Percentiles rank a stretch among this genome's conserved stretches.
Conservation (phyloP, 2,113 vertebrate genomes). For the Donacobius atricapilla region DNA sequence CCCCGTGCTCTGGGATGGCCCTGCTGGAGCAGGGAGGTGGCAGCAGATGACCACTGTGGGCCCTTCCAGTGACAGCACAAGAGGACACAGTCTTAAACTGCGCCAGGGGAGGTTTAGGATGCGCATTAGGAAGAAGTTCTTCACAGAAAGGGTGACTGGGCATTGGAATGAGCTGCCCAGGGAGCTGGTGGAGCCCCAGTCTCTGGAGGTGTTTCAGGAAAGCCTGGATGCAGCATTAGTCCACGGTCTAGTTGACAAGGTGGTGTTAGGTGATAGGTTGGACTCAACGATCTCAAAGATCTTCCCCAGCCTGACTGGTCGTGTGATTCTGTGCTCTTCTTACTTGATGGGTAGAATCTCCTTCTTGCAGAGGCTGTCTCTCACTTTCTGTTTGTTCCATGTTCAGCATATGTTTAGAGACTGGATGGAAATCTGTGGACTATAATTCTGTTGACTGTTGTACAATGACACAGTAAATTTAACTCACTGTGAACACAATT, state of each 20-base stretch:
- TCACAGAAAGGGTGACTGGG: neutral
- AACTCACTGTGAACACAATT: neutral
- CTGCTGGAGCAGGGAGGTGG: neutral
- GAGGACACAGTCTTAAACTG: neutral
- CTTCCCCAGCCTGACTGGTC: neutral
- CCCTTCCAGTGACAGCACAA: neutral
- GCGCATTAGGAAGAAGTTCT: neutral
- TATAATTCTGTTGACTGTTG: neutral
- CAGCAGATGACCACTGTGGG: neutral
- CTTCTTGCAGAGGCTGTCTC: neutral
- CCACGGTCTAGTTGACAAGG: neutral
- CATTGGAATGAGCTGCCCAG: neutral
- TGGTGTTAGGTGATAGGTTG: neutral
- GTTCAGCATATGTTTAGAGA: neutral
- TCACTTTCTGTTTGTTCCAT: neutral
- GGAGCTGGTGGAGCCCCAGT: neutral
- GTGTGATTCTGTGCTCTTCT: neutral
- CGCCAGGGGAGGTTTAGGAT: neutral
- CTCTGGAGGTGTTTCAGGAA: neutral
- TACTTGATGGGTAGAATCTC: neutral
- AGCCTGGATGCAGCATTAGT: neutral
- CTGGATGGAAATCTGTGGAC: neutral
- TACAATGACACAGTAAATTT: neutral
- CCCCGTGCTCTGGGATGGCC: no score
- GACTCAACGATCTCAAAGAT: no score